Evolutionary conservation across 2,888 invertebrate species (phyloP).

Genomic region (Brachycybe producta): DNA sequence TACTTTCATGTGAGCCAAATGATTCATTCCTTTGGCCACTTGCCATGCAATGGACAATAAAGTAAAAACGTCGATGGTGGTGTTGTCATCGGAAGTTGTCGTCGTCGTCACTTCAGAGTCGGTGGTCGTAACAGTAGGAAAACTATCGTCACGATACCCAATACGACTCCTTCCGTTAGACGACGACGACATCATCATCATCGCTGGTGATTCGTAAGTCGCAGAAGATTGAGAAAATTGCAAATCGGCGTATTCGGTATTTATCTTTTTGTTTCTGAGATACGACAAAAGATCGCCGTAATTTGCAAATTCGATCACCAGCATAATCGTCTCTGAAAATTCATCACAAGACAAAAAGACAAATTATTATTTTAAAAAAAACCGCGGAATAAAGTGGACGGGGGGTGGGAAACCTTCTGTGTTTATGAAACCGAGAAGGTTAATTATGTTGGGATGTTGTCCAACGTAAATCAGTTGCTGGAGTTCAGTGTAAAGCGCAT

Average conservation of each 20-base stretch:
- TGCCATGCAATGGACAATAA: conserved; percentile 15
- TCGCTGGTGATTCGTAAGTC: background rate
- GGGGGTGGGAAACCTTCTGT: too few relatives aligned
- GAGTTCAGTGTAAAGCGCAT: conserved; percentile 13
- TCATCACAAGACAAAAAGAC: background rate
- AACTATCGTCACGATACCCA: too few relatives aligned
- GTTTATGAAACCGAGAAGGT: conserved; percentile 14
- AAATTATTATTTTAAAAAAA: background rate
- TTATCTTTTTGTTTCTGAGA: conserved; percentile 2
- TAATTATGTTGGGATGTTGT: conserved; percentile 17
- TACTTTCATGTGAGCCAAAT: conserved; percentile 16
- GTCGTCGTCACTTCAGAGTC: background rate
- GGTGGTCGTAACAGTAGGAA: background rate
- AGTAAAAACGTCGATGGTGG: background rate
- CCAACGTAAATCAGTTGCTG: conserved; percentile 17
- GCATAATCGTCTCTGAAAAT: background rate
- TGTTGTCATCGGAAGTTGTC: background rate
- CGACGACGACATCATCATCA: background rate
- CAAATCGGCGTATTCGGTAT: conserved; percentile 3
- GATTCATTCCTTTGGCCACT: conserved; percentile 15
- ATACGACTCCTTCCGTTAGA: conserved; percentile 1
- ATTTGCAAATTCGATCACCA: conserved; percentile 14
- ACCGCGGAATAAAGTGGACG: too few relatives aligned
- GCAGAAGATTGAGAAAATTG: conserved; percentile 1
- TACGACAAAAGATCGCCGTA: conserved; percentile 1